Base-by-base conservation (phyloP, 2,113 vertebrate species). In the Rhinolophus sinicus region DNA sequence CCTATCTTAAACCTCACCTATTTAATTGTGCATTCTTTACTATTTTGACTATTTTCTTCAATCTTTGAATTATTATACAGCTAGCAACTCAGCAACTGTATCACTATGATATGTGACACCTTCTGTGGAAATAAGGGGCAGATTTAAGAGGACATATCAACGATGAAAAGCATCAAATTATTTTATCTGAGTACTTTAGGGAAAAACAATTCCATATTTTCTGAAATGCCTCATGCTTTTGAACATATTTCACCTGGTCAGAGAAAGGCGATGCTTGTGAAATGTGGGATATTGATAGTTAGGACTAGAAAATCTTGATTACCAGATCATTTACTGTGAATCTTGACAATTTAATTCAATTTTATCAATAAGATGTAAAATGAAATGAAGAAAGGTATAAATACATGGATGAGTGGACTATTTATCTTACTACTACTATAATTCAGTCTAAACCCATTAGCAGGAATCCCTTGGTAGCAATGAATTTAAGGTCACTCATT, bases 401-500 rank as follows among this genome's bases (percentile, higher is more conserved):
- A 84, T 35, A 69, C 88, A 84, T 58, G 82, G 47, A 24, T 89
- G 86, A 96, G 22, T 72, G 58, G 52, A 38, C 50, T 83, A 88
- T 90, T 81, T 97, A 67, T 90, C 85, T 77, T 72, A 70, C n/a
- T 80, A 76, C 44, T 85, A 50, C 35, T 62, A 56, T 76, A 87
- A 78, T 96, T 96, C 38, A 92, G 28, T 24, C 52, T 80, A 94
- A 87, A 86, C 50, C 84, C 56, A 78, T 90, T 97, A 93, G 81
- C 72, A 91, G 72, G 24, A 75, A 50, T 91, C 77, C 19, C 90
- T 70, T 52, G 94, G 77, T 91, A 86, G 60, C 38, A 78, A 4
- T 80, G 60, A 62, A 77, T 88, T 96, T 94, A 91, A 88, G 85
- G 95, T 88, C 93, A 96, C 58, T 97, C 58, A 65, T 97, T 96